Evolutionary conservation across 1,140 invertebrate genomes (phyloP), one percentile per base, ranked within the genome.

Genomic region (Homarus americanus): DNA sequence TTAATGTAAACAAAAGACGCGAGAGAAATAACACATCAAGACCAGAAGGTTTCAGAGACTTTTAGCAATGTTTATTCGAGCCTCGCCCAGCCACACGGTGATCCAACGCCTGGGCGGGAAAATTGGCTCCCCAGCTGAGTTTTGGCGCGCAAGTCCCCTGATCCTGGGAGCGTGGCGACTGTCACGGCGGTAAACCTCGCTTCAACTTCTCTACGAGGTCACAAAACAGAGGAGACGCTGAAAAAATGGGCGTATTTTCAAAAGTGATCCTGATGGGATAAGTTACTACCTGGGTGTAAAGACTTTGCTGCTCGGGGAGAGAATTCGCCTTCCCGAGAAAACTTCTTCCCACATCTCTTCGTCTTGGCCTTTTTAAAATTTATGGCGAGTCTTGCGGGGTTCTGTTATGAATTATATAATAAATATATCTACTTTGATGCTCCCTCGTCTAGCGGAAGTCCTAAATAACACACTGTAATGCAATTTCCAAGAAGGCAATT

Each of bases 241-340:
- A 85, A 85, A 85, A 85, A 85, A 85, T 85, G 83, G 83, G 83
- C 69, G 83, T 85, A 85, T 85, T 87, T 87, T 78, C 75, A 79
- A 87, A 79, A 87, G 85, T 87, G 85, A 87, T 87, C 73, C 73
- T 87, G 85, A 87, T 87, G 85, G 85, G 85, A 87, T 87, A 87
- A 87, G 85, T 87, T 87, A 87, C 85, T 87, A 66, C 75, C 85
- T 69, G 44, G 75, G 85, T 40, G 73, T 87, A 79, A 87, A 79
- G 85, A 79, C 73, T 85, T 85, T 32, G 76, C 69, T 75, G 66
- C 41, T 49, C 79, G 44, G 49, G 49, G 36, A 44, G 40, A n/a
- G n/a, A 44, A 38, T 58, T 53, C 49, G 7, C 53, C 44, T 63
- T 32, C 38, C 79, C 17, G 28, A 38, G 49, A 63, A 82, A 85